phyloP scores from a whole-genome alignment of 2,888 invertebrate species.

The Trachelus troglodyta region DNA sequence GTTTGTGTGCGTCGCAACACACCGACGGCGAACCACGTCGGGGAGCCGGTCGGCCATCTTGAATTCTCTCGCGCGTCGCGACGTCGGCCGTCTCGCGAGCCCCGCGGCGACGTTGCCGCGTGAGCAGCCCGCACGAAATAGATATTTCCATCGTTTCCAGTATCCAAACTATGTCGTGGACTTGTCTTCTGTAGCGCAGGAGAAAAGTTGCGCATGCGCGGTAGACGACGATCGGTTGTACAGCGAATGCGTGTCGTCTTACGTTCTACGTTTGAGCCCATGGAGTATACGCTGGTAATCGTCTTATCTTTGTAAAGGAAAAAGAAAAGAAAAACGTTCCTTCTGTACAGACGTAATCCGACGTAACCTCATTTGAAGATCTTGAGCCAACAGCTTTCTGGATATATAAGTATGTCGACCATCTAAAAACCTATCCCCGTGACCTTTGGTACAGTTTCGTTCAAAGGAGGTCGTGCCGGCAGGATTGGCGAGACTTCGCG shows the following conservation, averaged over 20 bases:
- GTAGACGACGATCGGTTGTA: no score
- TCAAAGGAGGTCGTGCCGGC: neutral
- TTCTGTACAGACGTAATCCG: neutral
- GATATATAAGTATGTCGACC: neutral
- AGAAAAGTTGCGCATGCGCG: neutral
- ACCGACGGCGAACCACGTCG: neutral
- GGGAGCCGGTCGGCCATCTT: constrained; percentile 17
- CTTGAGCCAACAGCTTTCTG: neutral
- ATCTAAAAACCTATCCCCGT: neutral
- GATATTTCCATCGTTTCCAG: constrained; percentile 8
- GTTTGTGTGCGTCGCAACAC: neutral
- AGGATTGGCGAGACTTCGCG: constrained; percentile 2
- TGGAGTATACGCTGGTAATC: neutral
- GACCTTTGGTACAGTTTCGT: neutral
- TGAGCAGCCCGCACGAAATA: constrained; percentile 10
- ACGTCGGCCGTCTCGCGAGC: constrained; percentile 11
- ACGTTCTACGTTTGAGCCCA: neutral
- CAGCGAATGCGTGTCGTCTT: neutral
- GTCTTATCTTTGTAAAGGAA: neutral
- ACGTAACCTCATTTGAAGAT: neutral
- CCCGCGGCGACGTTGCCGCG: constrained; percentile 11
- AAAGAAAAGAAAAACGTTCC: neutral
- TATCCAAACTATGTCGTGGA: neutral
- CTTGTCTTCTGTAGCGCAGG: neutral
- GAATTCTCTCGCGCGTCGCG: constrained; percentile 19